A percentile compares a stretch with the other conserved stretches of the same genome.
These are phyloP conservation scores for Spea bombifrons DNA, from an alignment of 2,113 vertebrate genomes.

Conservation along the genomic window DNA sequence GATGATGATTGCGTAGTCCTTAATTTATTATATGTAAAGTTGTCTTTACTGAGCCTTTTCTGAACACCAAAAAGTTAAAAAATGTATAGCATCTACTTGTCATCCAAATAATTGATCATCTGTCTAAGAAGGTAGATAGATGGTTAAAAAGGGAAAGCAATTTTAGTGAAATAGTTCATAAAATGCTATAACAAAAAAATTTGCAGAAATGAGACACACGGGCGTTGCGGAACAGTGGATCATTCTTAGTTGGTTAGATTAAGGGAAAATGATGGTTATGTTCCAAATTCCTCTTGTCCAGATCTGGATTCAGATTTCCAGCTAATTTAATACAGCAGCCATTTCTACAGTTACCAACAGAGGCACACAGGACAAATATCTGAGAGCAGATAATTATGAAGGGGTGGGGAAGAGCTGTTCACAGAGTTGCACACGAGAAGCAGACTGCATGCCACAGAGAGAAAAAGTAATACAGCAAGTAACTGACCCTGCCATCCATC, in stretches of 20 bases:
- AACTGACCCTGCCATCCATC: conserved; percentile 46
- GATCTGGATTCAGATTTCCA: conserved; percentile 61
- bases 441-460: conserved; percentile 36
- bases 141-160: conserved; percentile 38
- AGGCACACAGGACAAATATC: conserved; percentile 48
- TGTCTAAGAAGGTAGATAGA: conserved; percentile 13
- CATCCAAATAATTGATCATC: no score
- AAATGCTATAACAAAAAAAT: conserved; percentile 30
- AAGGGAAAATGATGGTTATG: conserved; percentile 49
- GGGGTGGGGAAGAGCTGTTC: conserved; percentile 34
- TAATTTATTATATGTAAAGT: no score
- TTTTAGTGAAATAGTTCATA: conserved; percentile 37
- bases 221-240: conserved; percentile 40
- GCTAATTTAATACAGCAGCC: conserved; percentile 56
- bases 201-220: conserved; percentile 48
- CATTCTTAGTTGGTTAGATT: conserved; percentile 55
- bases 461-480: conserved; percentile 40
- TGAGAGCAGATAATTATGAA: conserved; percentile 42
- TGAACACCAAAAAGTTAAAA: no score
- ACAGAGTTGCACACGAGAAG: conserved; percentile 44
- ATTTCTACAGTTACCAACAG: conserved; percentile 54
- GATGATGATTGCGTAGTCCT: no score
- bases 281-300: conserved; percentile 55
- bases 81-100: no score
- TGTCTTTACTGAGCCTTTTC: no score